These are phyloP conservation scores for Taurulus bubalis DNA, from an alignment of 2,113 vertebrate genomes.

Conservation along the genomic window DNA sequence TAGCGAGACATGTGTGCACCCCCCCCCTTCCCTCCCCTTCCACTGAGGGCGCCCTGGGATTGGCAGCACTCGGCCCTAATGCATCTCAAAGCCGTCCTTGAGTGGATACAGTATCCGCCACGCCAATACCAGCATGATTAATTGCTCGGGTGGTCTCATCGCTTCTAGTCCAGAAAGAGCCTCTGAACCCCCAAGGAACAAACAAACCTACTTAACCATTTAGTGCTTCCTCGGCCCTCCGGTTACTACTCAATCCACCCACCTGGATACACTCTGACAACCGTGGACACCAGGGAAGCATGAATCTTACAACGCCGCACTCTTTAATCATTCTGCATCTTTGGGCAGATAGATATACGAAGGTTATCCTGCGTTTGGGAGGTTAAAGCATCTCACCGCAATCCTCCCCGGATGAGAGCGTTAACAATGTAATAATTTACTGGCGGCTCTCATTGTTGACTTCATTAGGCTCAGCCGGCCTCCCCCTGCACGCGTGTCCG, in stretches of 20 bases:
- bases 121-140: slow-evolving; percentile 78
- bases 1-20: slow-evolving; percentile 32
- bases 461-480: slow-evolving; percentile 9
- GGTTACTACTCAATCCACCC: slow-evolving; percentile 69
- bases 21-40: background rate
- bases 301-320: slow-evolving; percentile 42
- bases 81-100: slow-evolving; percentile 74
- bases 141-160: slow-evolving; percentile 72
- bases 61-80: slow-evolving; percentile 67
- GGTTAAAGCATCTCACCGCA: slow-evolving; percentile 34
- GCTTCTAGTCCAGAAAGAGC: slow-evolving; percentile 63
- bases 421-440: slow-evolving; percentile 10
- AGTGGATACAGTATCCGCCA: slow-evolving; percentile 67
- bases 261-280: slow-evolving; percentile 70
- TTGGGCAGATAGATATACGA: slow-evolving; percentile 31
- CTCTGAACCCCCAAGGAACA: slow-evolving; percentile 62
- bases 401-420: background rate
- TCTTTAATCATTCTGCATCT: slow-evolving; percentile 64
- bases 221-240: slow-evolving; percentile 68
- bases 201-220: slow-evolving; percentile 78
- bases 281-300: slow-evolving; percentile 52
- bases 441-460: background rate
- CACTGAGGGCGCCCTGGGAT: slow-evolving; percentile 49
- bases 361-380: slow-evolving; percentile 46
- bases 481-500: slow-evolving; percentile 4